Evolutionary conservation across 1,140 invertebrate species (phyloP).

Genomic region (Oryctes rhinoceros): DNA sequence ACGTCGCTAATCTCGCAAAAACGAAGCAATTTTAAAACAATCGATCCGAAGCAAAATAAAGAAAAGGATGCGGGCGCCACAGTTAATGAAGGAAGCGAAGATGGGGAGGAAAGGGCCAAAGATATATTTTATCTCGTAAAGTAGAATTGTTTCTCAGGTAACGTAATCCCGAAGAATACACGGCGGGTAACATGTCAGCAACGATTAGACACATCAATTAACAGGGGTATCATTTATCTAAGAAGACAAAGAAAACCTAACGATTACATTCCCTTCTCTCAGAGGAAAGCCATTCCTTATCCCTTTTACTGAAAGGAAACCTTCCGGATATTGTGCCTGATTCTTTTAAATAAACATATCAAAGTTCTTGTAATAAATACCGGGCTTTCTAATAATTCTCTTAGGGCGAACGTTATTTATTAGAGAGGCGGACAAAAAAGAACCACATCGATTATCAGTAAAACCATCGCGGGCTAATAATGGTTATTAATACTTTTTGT

Average conservation of each 20-base stretch:
- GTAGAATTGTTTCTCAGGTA: constrained; percentile 43
- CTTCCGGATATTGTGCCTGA: constrained; percentile 25
- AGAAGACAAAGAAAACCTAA: constrained; percentile 38
- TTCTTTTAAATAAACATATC: constrained; percentile 34
- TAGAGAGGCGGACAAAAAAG: not conserved
- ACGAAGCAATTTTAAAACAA: constrained; percentile 31
- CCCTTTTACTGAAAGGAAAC: constrained; percentile 9
- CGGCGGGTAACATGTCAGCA: constrained; percentile 42
- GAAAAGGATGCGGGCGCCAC: not conserved
- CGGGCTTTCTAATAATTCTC: constrained; percentile 8
- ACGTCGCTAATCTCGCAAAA: constrained; percentile 8
- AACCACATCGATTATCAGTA: not conserved
- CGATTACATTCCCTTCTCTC: constrained; percentile 32
- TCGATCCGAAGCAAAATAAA: constrained; percentile 23
- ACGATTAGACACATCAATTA: constrained; percentile 43
- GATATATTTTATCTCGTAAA: constrained; percentile 41
- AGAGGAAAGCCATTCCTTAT: constrained; percentile 37
- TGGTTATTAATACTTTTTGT: constrained; percentile 17
- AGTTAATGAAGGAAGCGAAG: constrained; percentile 22
- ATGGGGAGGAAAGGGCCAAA: not conserved
- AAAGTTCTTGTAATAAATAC: constrained; percentile 24
- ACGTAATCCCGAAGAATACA: constrained; percentile 43
- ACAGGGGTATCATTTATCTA: constrained; percentile 41
- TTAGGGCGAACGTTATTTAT: constrained; percentile 4
- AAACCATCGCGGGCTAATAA: not conserved